These are phyloP conservation scores for Pseudochaenichthys georgianus DNA, from an alignment of 2,797 vertebrate species.

Conservation along the genomic window DNA sequence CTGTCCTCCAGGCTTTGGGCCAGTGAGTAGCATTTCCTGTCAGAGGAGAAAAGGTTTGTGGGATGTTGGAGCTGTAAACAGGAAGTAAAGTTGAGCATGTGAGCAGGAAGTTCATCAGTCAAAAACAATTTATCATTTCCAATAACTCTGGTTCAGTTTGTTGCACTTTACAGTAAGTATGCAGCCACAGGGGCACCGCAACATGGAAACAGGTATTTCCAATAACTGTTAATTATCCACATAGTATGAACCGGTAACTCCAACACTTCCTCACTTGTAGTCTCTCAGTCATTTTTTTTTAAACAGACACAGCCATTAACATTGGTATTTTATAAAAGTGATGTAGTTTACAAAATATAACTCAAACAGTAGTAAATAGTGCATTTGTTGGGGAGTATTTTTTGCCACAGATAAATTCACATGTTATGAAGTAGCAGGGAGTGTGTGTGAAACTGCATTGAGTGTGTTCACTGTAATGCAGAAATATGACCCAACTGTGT, in stretches of 20 bases:
- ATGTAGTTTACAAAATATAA: neutral
- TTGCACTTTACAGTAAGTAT: slow-evolving; percentile 43
- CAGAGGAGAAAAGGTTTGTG: slow-evolving; percentile 48
- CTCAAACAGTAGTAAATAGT: neutral
- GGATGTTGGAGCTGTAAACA: slow-evolving; percentile 70
- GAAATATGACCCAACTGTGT: too few species aligned
- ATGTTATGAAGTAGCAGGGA: too few species aligned
- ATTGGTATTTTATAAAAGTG: too few species aligned
- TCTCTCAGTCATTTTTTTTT: too few species aligned
- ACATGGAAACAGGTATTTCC: neutral
- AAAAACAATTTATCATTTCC: slow-evolving; percentile 65
- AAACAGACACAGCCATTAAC: too few species aligned
- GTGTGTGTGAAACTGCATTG: too few species aligned
- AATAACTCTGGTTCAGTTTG: slow-evolving; percentile 45
- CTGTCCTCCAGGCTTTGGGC: slow-evolving; percentile 6
- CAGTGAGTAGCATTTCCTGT: slow-evolving; percentile 44
- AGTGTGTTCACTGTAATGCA: too few species aligned
- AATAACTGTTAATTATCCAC: neutral
- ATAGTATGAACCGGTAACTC: neutral
- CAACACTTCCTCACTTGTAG: too few species aligned
- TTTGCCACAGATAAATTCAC: too few species aligned
- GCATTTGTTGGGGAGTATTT: too few species aligned
- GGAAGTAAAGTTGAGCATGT: slow-evolving; percentile 62
- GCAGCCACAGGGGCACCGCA: neutral
- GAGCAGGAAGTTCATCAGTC: slow-evolving; percentile 65